Evolutionary conservation across 92 coral and sea anemone genomes (phyloP), one percentile per base, ranked within the genome.

Genomic region (Pocillopora grandis): DNA sequence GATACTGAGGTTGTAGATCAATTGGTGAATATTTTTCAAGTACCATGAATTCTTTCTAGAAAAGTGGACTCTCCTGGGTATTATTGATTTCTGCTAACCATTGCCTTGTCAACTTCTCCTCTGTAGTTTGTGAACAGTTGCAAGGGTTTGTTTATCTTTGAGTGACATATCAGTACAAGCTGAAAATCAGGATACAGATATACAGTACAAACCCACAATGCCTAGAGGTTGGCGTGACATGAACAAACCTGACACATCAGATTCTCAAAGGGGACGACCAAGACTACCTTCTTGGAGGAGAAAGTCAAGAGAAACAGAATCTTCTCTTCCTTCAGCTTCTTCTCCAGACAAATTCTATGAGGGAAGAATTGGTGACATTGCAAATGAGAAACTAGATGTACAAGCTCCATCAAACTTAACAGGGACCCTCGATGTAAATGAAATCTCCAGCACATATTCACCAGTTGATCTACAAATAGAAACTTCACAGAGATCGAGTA

Each of bases 211-310:
- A 37, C 56, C 36, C 59, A 35, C 19, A 48, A 83, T 83, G 86
- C 86, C 86, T 0, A 63, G 86, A 75, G 86, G 86, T 5, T 72
- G 71, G 71, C 80, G 73, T 59, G 72, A 83, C 18, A 7, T 37
- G n/a, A 49, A 74, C 9, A 73, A 48, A 62, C 62, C 86, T 42
- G 79, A 72, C 27, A 48, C 86, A 59, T 49, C 79, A 20, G 62
- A 72, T 48, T 60, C 78, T 21, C 49, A 71, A 16, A 72, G 80
- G 31, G 80, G 75, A 10, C 33, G 70, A 23, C 52, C 42, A 62
- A 83, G 23, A 27, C 16, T 58, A 21, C 52, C 80, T 23, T 16
- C 57, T 3, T 71, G 86, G 86, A 74, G 69, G 7, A 73, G 35
- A 8, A 33, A 20, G 48, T 21, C 60, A 2, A 27, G 64, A n/a